Conservation (phyloP, 2,113 vertebrate genomes). For the Elephantulus edwardii region DNA sequence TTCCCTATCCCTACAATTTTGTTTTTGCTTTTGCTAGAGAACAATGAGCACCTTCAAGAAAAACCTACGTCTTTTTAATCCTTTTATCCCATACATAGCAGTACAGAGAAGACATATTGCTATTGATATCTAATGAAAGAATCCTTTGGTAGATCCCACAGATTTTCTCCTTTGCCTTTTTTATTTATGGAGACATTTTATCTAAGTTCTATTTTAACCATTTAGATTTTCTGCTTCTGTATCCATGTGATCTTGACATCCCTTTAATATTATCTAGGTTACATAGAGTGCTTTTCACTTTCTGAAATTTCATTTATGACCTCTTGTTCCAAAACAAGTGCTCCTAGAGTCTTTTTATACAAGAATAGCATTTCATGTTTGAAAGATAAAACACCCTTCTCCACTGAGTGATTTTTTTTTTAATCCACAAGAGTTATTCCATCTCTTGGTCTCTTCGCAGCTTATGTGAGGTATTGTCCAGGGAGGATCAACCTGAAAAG, state of each 20-base stretch:
- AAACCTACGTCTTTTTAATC: not conserved
- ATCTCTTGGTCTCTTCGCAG: constrained; percentile 49
- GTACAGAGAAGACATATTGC: not conserved
- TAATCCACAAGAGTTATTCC: not conserved
- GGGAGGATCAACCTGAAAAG: constrained; percentile 53
- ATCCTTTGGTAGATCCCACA: not conserved
- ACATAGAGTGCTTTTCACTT: not conserved
- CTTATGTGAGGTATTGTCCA: constrained; percentile 48
- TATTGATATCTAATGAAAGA: not conserved
- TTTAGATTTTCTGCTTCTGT: not conserved
- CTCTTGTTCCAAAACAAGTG: not conserved
- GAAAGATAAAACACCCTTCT: not conserved
- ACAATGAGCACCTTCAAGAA: not conserved
- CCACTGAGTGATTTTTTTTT: not conserved
- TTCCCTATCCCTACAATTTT: not conserved
- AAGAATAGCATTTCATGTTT: not conserved
- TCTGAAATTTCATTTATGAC: not conserved
- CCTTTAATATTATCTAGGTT: constrained; percentile 4
- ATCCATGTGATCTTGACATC: not conserved
- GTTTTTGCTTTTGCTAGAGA: not conserved
- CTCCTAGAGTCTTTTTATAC: not conserved
- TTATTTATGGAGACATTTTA: not conserved
- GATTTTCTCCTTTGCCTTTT: not conserved
- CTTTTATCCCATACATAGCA: not conserved
- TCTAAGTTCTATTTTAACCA: not conserved